phyloP scores from a whole-genome alignment of 2,113 vertebrate species.

The Oxyura jamaicensis region DNA sequence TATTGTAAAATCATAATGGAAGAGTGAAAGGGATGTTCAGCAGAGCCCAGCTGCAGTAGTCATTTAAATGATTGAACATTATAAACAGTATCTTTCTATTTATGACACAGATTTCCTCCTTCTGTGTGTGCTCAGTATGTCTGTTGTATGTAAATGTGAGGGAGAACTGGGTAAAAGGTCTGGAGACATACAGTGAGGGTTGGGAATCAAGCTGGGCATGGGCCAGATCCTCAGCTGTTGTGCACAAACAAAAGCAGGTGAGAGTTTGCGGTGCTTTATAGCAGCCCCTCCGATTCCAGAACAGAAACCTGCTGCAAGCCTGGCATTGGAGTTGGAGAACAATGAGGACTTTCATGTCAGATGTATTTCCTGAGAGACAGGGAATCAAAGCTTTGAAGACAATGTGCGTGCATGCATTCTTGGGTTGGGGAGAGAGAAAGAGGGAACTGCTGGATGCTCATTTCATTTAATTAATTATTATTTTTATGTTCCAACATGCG shows the following conservation, averaged over 20 bases:
- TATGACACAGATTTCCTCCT: not conserved
- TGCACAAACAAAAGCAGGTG: too few relatives aligned
- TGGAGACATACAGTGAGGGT: not conserved
- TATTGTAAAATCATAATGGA: not conserved
- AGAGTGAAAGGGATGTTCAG: not conserved
- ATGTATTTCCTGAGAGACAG: not conserved
- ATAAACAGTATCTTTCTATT: not conserved
- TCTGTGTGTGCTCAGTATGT: not conserved
- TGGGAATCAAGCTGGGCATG: not conserved
- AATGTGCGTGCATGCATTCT: rapidly evolving
- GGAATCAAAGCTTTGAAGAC: not conserved
- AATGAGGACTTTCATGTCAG: not conserved
- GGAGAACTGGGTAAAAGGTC: not conserved
- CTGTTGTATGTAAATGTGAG: not conserved
- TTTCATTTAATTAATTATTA: not conserved
- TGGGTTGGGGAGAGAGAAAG: not conserved
- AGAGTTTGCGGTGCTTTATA: not conserved
- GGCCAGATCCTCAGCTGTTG: not conserved
- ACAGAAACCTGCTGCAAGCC: not conserved
- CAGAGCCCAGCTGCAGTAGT: not conserved
- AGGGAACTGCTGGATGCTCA: not conserved
- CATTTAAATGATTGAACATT: not conserved
- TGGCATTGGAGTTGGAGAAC: not conserved
- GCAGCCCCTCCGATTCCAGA: not conserved
- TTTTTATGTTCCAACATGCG: not conserved